Percentiles rank a stretch among this genome's conserved stretches.
These are phyloP conservation scores for Arvicanthis niloticus DNA, from an alignment of 2,113 vertebrate species.

Conservation along the genomic window DNA sequence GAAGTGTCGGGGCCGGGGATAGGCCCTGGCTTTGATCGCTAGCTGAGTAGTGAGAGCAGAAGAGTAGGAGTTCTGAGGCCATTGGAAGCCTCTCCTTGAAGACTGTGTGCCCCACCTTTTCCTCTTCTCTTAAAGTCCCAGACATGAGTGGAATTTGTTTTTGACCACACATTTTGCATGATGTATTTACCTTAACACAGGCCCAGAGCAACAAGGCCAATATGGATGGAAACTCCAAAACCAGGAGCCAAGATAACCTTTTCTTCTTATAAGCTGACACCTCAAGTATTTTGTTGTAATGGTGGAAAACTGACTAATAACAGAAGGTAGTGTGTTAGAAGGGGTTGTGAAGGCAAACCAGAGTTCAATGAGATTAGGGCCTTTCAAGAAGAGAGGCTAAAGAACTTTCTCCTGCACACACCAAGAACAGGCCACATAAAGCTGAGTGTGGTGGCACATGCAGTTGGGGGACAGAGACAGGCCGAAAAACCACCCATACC, in stretches of 20 bases:
- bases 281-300: neutral
- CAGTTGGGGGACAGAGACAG: neutral
- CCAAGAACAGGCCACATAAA: neutral
- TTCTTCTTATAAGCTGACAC: neutral
- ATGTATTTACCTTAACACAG: neutral
- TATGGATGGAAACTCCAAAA: neutral
- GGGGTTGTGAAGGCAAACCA: neutral
- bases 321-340: neutral
- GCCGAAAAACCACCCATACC: too few relatives aligned
- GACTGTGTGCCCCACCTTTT: neutral
- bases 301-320: neutral
- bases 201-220: neutral
- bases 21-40: neutral
- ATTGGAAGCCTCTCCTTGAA: neutral
- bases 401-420: neutral
- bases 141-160: too few relatives aligned
- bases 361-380: neutral
- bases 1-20: neutral
- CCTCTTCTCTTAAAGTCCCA: neutral
- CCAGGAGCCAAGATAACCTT: neutral
- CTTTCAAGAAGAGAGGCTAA: neutral
- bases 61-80: neutral
- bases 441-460: neutral
- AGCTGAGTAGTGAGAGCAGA: too few relatives aligned
- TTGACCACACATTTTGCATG: neutral